phyloP scores from a whole-genome alignment of 1,140 invertebrate genomes.

The Drosophila lini region DNA sequence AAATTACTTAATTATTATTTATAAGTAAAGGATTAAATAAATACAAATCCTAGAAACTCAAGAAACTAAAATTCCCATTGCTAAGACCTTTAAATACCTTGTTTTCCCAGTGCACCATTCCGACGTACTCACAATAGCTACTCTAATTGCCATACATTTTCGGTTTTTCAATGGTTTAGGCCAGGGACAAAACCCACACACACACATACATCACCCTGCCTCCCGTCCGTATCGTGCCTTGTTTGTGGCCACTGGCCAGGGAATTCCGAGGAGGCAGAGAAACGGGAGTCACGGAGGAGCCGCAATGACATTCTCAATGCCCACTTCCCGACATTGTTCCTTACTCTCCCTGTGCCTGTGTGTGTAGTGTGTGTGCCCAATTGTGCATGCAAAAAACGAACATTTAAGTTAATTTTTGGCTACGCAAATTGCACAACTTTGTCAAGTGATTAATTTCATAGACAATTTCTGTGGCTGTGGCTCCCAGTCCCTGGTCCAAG shows the following conservation, averaged over 20 bases:
- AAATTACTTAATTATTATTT: neutral
- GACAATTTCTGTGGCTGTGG: conserved; percentile 57
- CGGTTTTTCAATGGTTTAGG: conserved; percentile 78
- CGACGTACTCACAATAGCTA: conserved; percentile 62
- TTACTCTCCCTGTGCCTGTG: neutral
- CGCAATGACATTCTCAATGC: conserved; percentile 12
- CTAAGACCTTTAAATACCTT: neutral
- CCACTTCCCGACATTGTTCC: conserved; percentile 41
- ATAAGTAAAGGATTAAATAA: too few relatives aligned
- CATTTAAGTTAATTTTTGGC: conserved; percentile 77
- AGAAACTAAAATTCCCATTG: neutral
- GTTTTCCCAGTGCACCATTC: conserved; percentile 23
- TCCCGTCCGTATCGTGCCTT: conserved; percentile 22
- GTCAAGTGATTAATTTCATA: conserved; percentile 75
- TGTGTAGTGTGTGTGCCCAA: conserved; percentile 28
- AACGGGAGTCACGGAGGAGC: conserved; percentile 6
- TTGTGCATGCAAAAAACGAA: conserved; percentile 65
- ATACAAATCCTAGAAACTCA: neutral
- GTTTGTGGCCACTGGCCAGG: conserved; percentile 37
- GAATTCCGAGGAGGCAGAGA: neutral
- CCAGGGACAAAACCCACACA: conserved; percentile 26
- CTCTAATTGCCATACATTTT: conserved; percentile 83
- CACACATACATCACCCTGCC: neutral
- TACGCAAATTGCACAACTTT: conserved; percentile 77
- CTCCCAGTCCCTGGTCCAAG: neutral